phyloP scores from a whole-genome alignment of 2,888 invertebrate genomes.

The Coremacera marginata region DNA sequence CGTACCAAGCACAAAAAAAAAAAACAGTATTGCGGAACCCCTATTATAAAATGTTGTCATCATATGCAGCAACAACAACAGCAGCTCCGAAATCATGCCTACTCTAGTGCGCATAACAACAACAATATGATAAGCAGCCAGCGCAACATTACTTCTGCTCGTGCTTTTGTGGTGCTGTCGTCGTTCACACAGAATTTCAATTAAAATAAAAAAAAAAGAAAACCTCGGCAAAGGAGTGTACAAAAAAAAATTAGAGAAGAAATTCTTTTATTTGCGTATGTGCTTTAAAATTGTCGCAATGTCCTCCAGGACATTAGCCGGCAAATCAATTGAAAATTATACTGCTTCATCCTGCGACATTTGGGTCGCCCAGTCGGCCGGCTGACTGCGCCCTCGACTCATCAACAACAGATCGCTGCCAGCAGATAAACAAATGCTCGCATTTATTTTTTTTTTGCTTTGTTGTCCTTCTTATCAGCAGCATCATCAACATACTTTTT shows the following conservation, averaged over 20 bases:
- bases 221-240: background rate
- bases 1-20: background rate
- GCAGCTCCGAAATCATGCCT: conserved; percentile 23
- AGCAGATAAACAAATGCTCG: conserved; percentile 33
- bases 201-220: conserved; percentile 6
- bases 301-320: conserved; percentile 18
- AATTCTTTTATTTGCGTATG: conserved; percentile 1
- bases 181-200: conserved; percentile 26
- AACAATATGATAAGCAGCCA: background rate
- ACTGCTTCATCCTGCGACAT: conserved; percentile 4
- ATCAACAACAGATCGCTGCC: conserved; percentile 18
- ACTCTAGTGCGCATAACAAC: background rate
- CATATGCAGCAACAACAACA: conserved; percentile 10
- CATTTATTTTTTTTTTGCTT: conserved; percentile 8
- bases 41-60: conserved; percentile 5
- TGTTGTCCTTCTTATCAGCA: background rate
- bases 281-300: conserved; percentile 21
- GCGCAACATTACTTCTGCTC: background rate
- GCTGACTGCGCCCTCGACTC: background rate
- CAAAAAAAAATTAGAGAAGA: conserved; percentile 10
- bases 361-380: background rate
- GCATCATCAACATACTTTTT: background rate
- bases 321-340: conserved; percentile 32
- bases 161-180: background rate
- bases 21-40: background rate